phyloP scores from a whole-genome alignment of 92 coral and sea anemone species.

The Ricordea florida region DNA sequence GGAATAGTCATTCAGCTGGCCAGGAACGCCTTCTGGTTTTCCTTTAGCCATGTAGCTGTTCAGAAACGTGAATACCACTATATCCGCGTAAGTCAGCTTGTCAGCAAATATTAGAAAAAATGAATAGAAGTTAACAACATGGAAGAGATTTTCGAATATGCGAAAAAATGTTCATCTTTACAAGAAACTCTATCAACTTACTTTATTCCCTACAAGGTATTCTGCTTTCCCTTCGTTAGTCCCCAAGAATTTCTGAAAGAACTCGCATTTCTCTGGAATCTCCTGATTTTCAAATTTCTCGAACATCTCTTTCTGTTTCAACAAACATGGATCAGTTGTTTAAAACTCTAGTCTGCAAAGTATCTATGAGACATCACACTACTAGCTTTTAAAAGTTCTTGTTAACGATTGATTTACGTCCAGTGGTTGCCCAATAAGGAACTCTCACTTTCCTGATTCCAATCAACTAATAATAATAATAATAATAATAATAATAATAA shows the following conservation, averaged over 20 bases:
- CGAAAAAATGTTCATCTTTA: neutral
- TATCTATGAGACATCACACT: too few relatives aligned
- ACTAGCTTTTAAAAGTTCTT: too few relatives aligned
- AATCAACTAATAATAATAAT: too few relatives aligned
- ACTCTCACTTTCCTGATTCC: too few relatives aligned
- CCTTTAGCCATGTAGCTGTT: conserved; percentile 21
- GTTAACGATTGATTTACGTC: too few relatives aligned
- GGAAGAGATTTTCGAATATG: neutral
- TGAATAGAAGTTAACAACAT: neutral
- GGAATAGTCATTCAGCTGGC: conserved; percentile 1
- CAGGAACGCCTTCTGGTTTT: conserved; percentile 23
- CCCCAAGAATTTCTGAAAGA: conserved; percentile 19
- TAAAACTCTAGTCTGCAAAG: too few relatives aligned
- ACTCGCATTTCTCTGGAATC: neutral
- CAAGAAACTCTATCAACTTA: too few relatives aligned
- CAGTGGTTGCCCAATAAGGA: too few relatives aligned
- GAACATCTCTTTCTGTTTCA: neutral
- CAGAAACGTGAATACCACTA: conserved; percentile 36
- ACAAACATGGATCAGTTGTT: too few relatives aligned
- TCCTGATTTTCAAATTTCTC: neutral
- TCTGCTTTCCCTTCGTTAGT: conserved; percentile 1
- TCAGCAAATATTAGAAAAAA: neutral
- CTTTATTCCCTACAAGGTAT: conserved; percentile 17
- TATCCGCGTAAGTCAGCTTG: conserved; percentile 26
- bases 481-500: too few relatives aligned